These are phyloP conservation scores for Colius striatus DNA, from an alignment of 2,113 vertebrate species.

Conservation along the genomic window DNA sequence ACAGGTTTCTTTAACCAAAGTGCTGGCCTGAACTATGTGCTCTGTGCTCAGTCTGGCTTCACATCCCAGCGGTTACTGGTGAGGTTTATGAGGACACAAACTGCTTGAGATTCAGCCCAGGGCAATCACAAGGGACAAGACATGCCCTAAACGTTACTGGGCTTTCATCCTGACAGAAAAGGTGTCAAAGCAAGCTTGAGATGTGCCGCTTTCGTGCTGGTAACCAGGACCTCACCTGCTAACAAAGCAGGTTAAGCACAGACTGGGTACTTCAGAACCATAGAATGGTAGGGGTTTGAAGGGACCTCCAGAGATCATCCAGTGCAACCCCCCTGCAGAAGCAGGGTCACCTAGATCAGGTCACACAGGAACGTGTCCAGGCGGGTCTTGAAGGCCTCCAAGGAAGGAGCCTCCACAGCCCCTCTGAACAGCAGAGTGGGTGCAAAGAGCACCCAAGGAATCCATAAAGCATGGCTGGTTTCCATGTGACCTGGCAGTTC, in stretches of 20 bases:
- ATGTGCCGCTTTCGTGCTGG: not conserved
- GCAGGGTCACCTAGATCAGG: no score
- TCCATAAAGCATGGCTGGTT: not conserved
- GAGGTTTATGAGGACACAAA: not conserved
- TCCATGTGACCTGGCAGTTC: not conserved
- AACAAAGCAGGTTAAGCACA: not conserved
- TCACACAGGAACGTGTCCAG: no score
- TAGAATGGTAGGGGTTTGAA: no score
- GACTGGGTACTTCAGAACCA: not conserved
- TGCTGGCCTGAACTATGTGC: not conserved
- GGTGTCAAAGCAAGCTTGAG: not conserved
- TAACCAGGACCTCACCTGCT: not conserved
- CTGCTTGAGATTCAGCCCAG: not conserved
- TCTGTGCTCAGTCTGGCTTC: not conserved
- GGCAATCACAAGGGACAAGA: not conserved
- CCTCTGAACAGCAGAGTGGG: no score
- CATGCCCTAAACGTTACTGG: not conserved
- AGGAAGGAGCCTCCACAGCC: no score
- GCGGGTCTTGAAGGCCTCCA: no score
- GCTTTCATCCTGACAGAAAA: not conserved
- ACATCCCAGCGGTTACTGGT: not conserved
- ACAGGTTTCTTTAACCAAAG: not conserved
- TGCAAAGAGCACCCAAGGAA: not conserved
- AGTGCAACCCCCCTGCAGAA: no score
- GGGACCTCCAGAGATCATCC: no score